phyloP scores from a whole-genome alignment of 92 coral and sea anemone species.

The Porites evermanni region DNA sequence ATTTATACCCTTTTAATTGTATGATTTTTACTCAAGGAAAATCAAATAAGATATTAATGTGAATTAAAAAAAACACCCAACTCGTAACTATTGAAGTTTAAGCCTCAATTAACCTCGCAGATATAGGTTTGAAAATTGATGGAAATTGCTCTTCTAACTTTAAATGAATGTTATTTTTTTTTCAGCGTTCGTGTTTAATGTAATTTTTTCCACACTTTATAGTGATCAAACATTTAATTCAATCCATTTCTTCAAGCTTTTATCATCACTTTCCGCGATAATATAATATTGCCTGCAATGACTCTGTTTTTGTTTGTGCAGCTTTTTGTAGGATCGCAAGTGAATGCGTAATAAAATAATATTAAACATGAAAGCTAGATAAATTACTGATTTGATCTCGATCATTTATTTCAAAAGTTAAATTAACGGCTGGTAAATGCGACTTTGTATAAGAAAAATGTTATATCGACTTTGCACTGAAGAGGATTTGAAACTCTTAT shows the following conservation, averaged over 20 bases:
- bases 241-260: background rate
- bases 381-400: constrained; percentile 27
- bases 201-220: background rate
- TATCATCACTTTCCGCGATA: constrained; percentile 1
- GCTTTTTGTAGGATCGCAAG: constrained; percentile 4
- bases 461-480: background rate
- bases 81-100: constrained; percentile 11
- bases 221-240: background rate
- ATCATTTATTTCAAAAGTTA: background rate
- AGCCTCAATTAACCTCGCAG: constrained; percentile 6
- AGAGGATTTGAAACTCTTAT: background rate
- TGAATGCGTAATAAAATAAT: constrained; percentile 24
- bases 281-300: background rate
- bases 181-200: background rate
- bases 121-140: background rate
- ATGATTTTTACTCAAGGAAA: background rate
- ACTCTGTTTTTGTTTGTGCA: constrained; percentile 6
- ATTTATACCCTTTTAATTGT: background rate
- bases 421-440: background rate
- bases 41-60: background rate
- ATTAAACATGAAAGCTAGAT: constrained; percentile 1
- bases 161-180: too few relatives aligned
- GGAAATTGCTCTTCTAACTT: background rate
- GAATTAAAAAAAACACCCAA: background rate
- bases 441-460: background rate